Base-by-base conservation (phyloP, 2,888 invertebrate species). In the Cancer borealis region DNA sequence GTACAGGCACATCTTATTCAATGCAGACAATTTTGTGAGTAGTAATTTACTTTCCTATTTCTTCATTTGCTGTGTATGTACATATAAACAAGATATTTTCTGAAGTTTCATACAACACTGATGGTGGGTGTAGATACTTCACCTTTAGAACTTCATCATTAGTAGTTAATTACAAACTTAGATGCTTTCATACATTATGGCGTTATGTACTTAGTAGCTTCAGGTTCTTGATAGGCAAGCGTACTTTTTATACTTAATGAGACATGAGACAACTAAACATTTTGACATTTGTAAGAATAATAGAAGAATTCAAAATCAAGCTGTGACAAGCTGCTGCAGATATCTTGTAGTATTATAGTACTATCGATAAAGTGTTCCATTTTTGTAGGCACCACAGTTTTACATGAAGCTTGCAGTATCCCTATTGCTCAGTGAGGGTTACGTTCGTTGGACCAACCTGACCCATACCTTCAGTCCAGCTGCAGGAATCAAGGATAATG, bases 1-100 rank as follows among this genome's bases (percentile, higher is more conserved):
- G 5, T 95, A 94, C 92, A 91, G 95, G 91, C 95, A 95, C 39
- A 92, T 93, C 26, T 91, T 95, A 79, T 93, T 91, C 92, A 95
- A 95, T 94, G 94, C 94, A 21, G 88, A 92, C 39, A 91, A 94
- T 66, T 94, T 94, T 94, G 94, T 94, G 60, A 94, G 94, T 88
- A 88, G 94, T 88, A 88, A 39, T 39, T 17, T 84, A n/a, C 39
- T 60, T 45, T 88, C n/a, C 14, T 39, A 47, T 92, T 88, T 49
- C 4, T 66, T 21, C 14, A 91, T 30, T 84, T 84, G 26, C 12
- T 26, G 0, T 79, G 47, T 12, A 92, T 45, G 47, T 47, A 17
- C 17, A 73, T 73, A 10, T 54, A 54, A 12, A 54, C 26, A 6
- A 26, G 26, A 5, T 73, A n/a, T 73, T 66, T 49, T 49, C 21